Evolutionary conservation across 1,140 invertebrate genomes (phyloP), one percentile per base, ranked within the genome.

Genomic region (Babylonia areolata): DNA sequence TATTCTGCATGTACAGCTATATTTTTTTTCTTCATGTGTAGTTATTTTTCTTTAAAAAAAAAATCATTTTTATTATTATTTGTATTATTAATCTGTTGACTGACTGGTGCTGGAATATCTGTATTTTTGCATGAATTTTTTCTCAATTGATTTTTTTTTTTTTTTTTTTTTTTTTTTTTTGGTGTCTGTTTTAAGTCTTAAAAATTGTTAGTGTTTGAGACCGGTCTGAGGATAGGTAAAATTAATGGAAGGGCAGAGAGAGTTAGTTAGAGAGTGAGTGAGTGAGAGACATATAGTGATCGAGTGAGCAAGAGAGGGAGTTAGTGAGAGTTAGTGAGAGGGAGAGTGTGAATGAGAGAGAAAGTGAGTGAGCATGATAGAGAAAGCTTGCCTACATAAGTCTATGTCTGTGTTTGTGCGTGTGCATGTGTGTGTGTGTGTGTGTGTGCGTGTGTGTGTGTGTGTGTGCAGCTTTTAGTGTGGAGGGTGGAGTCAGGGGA

Each of bases 391-490:
- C n/a, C 11, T 81, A 15, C 9, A 42, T 81, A 42, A 31, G 51
- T 33, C 20, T 81, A n/a, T 81, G 79, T 81, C n/a, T 82, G 81
- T 82, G 46, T 69, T 51, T 37, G 81, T n/a, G 54, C 69, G 81
- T 82, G 81, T 54, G 46, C 39, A 17, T 54, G n/a, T 82, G 81
- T 82, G 51, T 64, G 31, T 69, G 46, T 37, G 79, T 37, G 73
- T 28, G 71, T 73, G 71, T 35, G 71, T 73, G 17, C 17, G 71
- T 73, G 79, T 54, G 28, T 64, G 11, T 28, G 31, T 37, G 79
- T 37, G 28, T 40, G 75, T 40, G 75, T 40, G 75, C 40, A 23
- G 23, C 15, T 77, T 75, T 69, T 31, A n/a, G n/a, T n/a, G n/a
- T n/a, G n/a, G n/a, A n/a, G n/a, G n/a, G n/a, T n/a, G n/a, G n/a